Evolutionary conservation across 1,140 invertebrate species (phyloP).

Genomic region (Drosophila neocordata): DNA sequence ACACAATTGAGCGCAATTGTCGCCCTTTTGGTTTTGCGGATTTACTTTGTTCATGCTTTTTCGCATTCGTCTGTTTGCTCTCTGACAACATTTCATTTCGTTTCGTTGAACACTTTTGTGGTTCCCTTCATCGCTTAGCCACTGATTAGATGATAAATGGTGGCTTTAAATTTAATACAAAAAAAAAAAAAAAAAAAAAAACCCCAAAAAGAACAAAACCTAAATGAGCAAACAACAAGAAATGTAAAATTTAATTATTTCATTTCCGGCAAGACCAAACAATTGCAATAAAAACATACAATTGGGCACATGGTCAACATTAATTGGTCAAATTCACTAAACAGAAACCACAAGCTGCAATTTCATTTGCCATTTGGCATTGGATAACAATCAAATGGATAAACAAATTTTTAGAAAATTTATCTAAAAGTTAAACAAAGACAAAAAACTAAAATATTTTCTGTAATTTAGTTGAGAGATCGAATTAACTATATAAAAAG

Average conservation of each 20-base stretch:
- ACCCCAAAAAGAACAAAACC: neutral
- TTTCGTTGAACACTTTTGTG: slow-evolving; percentile 71
- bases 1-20: slow-evolving; percentile 38
- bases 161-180: neutral
- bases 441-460: too few species aligned
- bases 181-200: neutral
- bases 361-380: neutral
- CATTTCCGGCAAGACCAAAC: neutral
- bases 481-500: too few species aligned
- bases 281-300: neutral
- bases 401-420: too few species aligned
- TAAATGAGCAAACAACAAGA: neutral
- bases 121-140: slow-evolving; percentile 31
- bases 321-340: neutral
- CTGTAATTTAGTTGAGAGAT: too few species aligned
- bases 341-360: neutral
- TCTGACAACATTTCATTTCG: slow-evolving; percentile 60
- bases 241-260: neutral
- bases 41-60: slow-evolving; percentile 49
- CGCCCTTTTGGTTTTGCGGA: slow-evolving; percentile 57
- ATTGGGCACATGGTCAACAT: too few species aligned
- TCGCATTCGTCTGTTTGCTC: slow-evolving; percentile 53
- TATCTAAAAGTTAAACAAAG: too few species aligned
- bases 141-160: slow-evolving; percentile 15
- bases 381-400: neutral